Evolutionary conservation across 23 tunicate species (phyloP), one percentile per base, ranked within the genome.

Genomic region (Trididemnum clinides): DNA sequence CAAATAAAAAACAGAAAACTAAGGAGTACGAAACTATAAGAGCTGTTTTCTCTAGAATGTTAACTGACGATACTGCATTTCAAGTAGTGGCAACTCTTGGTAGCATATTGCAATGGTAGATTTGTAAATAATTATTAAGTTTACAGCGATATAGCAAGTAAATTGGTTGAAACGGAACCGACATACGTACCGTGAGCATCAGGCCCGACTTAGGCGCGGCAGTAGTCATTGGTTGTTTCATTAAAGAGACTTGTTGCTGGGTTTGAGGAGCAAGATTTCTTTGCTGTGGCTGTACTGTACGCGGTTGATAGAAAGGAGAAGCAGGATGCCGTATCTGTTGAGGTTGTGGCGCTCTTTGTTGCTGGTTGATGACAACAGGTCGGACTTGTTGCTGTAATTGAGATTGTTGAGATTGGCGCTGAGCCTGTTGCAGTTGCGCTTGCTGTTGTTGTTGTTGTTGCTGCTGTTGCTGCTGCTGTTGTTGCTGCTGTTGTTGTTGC

Each of bases 181-280:
- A n/a, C n/a, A 36, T 23, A 78, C 83, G 4, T 54, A 86, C 89
- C 37, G 89, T 58, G 1, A 86, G 64, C 27, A 62, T 77, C 20
- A 86, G 37, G 25, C 89, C 89, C 2, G 30, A 38, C 50, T 86
- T 86, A 4, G 89, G 84, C 15, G 83, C 34, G 2, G 84, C 72
- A 28, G 83, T 63, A n/a, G 34, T 38, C 6, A 58, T 32, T 23
- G 28, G 44, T 72, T 31, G 88, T 3, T 54, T 81, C 58, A 72
- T 84, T 51, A 51, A 51, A 33, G 51, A 84, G 19, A 74, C 22
- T 5, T 29, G 85, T 33, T 62, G 85, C 34, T 54, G 70, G 34
- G 74, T 26, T 28, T 26, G 54, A 21, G 69, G 69, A n/a, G n/a
- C n/a, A n/a, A n/a, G n/a, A n/a, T n/a, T n/a, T n/a, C n/a, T n/a